A percentile compares a stretch with the other conserved stretches of the same genome.
Evolutionary conservation across 2,797 vertebrate genomes (phyloP).

Genomic region (Microcaecilia unicolor): DNA sequence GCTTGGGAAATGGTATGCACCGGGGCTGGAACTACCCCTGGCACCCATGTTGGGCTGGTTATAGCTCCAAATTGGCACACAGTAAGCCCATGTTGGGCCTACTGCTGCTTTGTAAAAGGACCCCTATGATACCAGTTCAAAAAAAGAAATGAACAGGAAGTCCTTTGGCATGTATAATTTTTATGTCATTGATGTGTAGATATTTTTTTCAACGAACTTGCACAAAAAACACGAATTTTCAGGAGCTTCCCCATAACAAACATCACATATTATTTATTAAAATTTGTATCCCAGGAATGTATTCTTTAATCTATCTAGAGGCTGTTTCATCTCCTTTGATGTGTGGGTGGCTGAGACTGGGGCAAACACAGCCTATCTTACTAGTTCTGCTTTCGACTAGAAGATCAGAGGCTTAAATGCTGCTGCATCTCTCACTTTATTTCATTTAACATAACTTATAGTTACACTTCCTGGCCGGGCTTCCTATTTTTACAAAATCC

Average conservation of each 20-base stretch:
- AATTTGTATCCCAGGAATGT: too few relatives aligned
- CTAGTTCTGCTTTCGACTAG: neutral
- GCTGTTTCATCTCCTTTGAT: neutral
- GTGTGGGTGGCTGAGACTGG: neutral
- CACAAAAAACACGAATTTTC: constrained; percentile 3
- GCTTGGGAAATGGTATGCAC: too few relatives aligned
- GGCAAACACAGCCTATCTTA: neutral
- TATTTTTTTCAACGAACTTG: constrained; percentile 4
- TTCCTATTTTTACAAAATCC: neutral
- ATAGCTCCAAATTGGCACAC: too few relatives aligned
- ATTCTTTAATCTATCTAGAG: neutral
- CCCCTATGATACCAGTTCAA: too few relatives aligned
- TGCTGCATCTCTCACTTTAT: neutral
- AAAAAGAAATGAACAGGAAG: too few relatives aligned
- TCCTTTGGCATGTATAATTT: too few relatives aligned
- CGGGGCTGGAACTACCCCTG: too few relatives aligned
- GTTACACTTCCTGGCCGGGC: neutral
- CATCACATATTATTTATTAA: neutral
- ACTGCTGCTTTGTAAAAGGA: too few relatives aligned
- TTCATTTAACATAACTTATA: neutral
- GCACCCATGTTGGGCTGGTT: too few relatives aligned
- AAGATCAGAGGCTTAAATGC: neutral
- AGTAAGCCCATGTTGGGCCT: too few relatives aligned
- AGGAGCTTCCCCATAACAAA: neutral
- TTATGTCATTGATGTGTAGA: too few relatives aligned